Evolutionary conservation across 2,113 vertebrate species (phyloP), one percentile per base, ranked within the genome.

Genomic region (Agapornis roseicollis): DNA sequence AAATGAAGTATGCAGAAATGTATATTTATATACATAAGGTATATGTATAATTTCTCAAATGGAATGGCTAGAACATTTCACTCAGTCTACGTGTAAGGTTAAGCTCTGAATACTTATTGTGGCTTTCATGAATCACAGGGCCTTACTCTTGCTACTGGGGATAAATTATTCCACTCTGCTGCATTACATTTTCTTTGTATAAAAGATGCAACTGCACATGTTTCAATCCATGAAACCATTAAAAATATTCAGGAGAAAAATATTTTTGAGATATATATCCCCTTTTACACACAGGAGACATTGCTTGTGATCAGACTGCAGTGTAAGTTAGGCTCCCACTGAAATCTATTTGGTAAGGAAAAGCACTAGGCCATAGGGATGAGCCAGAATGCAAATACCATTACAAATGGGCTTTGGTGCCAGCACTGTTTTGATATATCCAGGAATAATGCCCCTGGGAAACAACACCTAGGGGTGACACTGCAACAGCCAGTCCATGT

Each of bases 11-110:
- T 94, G 94, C 93, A 96, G 94, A 96, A 97, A 96, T 96, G 91
- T 97, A 96, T 97, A 96, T 96, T 96, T 97, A 97, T 96, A 96
- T 93, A 94, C 80, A 87, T 96, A 93, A 91, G 78, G 93, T 93
- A 84, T 96, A 96, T 97, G 92, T 96, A 96, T 97, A 97, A 97
- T 97, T 97, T 97, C 97, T 97, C 96, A 97, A 96, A 94, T 93
- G 93, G 96, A 97, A 93, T 82, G 94, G 95, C 82, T 80, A 94
- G 95, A 97, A 96, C 91, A 94, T 96, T 97, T 97, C 95, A 94
- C 92, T 96, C 91, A 96, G 80, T 96, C 96, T 96, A 94, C n/a
- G 16, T 89, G 93, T 92, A 97, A 96, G 96, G 97, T 96, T 97
- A 97, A 97, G 94, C 92, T 95, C 94, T 96, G 94, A 96, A 97